Conservation (phyloP, 2,888 invertebrate species). For the Andrena trimmerana region DNA sequence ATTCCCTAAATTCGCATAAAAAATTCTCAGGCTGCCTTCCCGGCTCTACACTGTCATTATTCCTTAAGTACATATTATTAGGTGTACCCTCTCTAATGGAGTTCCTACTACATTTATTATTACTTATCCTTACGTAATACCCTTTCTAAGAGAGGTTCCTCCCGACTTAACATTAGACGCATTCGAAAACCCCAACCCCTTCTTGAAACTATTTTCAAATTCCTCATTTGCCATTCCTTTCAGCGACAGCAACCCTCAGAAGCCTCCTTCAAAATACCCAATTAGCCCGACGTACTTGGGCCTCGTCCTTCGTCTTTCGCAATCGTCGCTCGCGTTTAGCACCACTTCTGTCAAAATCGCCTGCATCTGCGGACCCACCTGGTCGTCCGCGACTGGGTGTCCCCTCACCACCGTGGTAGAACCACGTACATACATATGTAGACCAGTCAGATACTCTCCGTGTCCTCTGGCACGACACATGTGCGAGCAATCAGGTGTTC, state of each 20-base stretch:
- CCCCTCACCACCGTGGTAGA: slow-evolving; percentile 7
- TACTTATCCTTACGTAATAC: too few species aligned
- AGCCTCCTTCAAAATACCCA: not conserved
- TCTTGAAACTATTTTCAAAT: too few species aligned
- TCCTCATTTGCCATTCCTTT: not conserved
- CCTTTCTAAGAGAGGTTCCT: too few species aligned
- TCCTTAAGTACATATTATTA: too few species aligned
- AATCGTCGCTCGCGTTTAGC: slow-evolving; percentile 34
- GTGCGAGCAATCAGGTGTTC: slow-evolving; percentile 62
- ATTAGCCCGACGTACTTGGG: not conserved
- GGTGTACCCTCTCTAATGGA: too few species aligned
- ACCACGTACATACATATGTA: not conserved
- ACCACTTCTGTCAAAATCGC: slow-evolving; percentile 39
- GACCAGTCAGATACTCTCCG: slow-evolving; percentile 13
- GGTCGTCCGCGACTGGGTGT: slow-evolving; percentile 46
- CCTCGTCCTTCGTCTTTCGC: slow-evolving; percentile 13
- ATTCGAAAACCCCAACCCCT: too few species aligned
- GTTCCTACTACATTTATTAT: too few species aligned
- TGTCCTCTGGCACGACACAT: slow-evolving; percentile 12
- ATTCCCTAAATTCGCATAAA: too few species aligned
- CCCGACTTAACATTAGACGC: too few species aligned
- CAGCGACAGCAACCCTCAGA: not conserved
- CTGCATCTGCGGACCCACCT: slow-evolving; percentile 66
- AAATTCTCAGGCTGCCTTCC: too few species aligned
- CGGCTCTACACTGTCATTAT: too few species aligned